Percentiles rank a stretch among this genome's conserved stretches.
phyloP scores from a whole-genome alignment of 1,140 invertebrate genomes.

The Dreissena polymorpha region DNA sequence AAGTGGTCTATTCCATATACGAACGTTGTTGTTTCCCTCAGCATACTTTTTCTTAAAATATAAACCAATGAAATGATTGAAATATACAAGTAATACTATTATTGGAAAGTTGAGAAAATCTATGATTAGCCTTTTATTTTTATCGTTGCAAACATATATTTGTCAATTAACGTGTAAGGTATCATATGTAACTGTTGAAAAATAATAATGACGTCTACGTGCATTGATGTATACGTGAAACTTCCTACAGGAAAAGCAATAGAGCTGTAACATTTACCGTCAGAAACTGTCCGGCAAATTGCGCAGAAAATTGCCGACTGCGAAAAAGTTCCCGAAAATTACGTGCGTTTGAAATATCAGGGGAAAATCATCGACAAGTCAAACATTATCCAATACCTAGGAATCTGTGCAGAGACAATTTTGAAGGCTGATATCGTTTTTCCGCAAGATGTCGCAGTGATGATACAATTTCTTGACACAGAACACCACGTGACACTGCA shows the following conservation, averaged over 20 bases:
- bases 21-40: no score
- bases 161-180: no score
- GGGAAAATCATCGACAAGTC: slow-evolving; percentile 65
- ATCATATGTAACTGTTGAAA: background rate
- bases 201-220: slow-evolving; percentile 53
- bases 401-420: slow-evolving; percentile 68
- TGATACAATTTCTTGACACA: slow-evolving; percentile 21
- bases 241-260: slow-evolving; percentile 61
- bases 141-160: no score
- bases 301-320: slow-evolving; percentile 58
- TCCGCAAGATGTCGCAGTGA: slow-evolving; percentile 39
- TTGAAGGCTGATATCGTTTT: slow-evolving; percentile 62
- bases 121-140: no score
- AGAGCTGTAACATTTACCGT: slow-evolving; percentile 45
- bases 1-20: no score
- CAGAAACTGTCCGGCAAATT: slow-evolving; percentile 55
- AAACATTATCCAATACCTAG: slow-evolving; percentile 63
- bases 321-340: slow-evolving; percentile 55
- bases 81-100: no score
- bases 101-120: no score
- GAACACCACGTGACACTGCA: slow-evolving; percentile 1
- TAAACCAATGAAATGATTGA: no score
- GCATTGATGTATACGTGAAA: slow-evolving; percentile 67
- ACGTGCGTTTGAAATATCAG: slow-evolving; percentile 67
- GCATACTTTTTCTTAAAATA: no score